These are phyloP conservation scores for Trinorchestia longiramus DNA, from an alignment of 1,140 invertebrate genomes.

Conservation along the genomic window DNA sequence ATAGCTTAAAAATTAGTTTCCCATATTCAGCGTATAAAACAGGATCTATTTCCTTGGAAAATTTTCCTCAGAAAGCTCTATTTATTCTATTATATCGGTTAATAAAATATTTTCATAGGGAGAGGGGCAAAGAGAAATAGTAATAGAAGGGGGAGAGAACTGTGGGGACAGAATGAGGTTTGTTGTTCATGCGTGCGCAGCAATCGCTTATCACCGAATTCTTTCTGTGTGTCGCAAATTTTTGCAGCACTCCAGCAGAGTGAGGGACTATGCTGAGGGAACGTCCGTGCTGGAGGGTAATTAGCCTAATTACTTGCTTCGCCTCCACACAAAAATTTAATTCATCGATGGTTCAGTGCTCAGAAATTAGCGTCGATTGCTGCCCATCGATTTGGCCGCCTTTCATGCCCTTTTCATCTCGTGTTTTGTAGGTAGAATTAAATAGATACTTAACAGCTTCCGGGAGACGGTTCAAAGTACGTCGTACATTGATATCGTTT, in stretches of 20 bases:
- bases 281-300: background rate
- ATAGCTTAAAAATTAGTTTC: too few species aligned
- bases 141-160: too few species aligned
- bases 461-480: background rate
- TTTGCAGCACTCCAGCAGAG: background rate
- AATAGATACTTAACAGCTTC: background rate
- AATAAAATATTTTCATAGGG: too few species aligned
- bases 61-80: too few species aligned
- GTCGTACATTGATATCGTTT: background rate
- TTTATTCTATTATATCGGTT: too few species aligned
- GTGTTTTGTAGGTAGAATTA: background rate
- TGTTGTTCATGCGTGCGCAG: too few species aligned
- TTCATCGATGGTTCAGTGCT: constrained; percentile 11
- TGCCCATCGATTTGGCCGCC: background rate
- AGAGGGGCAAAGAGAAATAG: background rate
- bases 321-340: background rate
- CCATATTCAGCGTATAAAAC: too few species aligned
- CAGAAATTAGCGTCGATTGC: constrained; percentile 26
- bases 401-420: background rate
- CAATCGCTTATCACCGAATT: background rate
- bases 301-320: constrained; percentile 34
- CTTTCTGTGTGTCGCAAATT: background rate
- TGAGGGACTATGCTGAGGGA: background rate
- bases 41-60: too few species aligned
- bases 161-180: background rate